Evolutionary conservation across 2,888 invertebrate genomes (phyloP).

Genomic region (Harpagoxenus sublaevis): DNA sequence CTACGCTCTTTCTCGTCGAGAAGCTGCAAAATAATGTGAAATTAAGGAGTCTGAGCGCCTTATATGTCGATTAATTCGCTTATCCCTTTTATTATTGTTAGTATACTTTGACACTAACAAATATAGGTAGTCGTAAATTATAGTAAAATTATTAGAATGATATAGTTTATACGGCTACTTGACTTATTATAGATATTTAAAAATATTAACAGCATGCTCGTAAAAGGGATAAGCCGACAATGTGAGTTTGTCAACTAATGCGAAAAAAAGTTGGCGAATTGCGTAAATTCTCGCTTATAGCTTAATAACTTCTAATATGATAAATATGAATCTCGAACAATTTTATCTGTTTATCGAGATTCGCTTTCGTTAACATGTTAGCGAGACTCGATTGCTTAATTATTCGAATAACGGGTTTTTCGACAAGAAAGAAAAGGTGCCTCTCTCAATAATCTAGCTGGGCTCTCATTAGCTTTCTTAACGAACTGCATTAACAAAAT

Average conservation of each 20-base stretch:
- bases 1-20: conserved; percentile 39
- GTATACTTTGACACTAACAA: background rate
- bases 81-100: conserved; percentile 4
- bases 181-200: background rate
- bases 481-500: conserved; percentile 43
- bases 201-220: background rate
- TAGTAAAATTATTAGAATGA: conserved; percentile 12
- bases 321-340: background rate
- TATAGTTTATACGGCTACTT: background rate
- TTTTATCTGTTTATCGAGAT: background rate
- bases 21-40: background rate
- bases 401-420: background rate
- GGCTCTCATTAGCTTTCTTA: conserved; percentile 52
- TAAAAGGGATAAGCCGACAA: background rate
- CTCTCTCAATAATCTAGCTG: conserved; percentile 30
- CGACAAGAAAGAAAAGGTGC: conserved; percentile 26
- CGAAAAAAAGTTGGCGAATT: background rate
- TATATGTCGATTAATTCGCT: background rate
- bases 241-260: background rate
- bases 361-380: conserved; percentile 13
- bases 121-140: background rate
- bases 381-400: background rate
- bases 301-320: background rate
- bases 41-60: background rate
- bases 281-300: background rate